Conservation (phyloP, 2,797 vertebrate species). For the Furcifer pardalis region DNA sequence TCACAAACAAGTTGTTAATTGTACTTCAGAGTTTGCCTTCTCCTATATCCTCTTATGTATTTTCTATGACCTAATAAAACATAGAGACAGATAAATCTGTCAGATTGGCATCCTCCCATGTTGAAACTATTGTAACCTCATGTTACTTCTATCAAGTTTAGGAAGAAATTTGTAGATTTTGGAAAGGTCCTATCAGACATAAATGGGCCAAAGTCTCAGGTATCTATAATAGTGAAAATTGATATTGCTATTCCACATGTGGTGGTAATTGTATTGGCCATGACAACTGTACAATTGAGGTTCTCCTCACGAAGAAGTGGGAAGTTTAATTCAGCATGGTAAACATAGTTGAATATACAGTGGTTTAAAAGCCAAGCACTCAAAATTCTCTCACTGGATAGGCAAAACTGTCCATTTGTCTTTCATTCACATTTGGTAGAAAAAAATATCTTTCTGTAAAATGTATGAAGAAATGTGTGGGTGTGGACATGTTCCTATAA, state of each 20-base stretch:
- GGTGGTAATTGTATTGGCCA: background rate
- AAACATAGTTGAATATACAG: background rate
- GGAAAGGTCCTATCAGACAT: background rate
- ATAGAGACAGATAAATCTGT: background rate
- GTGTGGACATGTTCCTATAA: background rate
- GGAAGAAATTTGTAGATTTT: background rate
- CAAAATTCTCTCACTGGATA: background rate
- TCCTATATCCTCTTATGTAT: background rate
- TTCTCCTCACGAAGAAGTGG: too few relatives aligned
- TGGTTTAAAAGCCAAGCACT: background rate
- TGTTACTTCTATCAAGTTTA: background rate
- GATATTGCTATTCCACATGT: background rate
- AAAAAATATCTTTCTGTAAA: background rate
- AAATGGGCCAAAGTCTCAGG: background rate
- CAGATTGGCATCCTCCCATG: background rate
- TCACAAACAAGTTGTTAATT: background rate
- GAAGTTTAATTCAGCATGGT: too few relatives aligned
- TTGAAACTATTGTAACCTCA: background rate
- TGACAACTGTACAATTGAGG: background rate
- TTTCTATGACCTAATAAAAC: background rate
- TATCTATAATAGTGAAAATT: background rate
- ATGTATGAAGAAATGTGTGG: background rate
- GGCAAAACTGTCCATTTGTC: background rate
- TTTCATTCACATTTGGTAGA: background rate
- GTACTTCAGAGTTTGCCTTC: background rate